These are phyloP conservation scores for Trichomalopsis sarcophagae DNA, from an alignment of 1,140 invertebrate species.

Conservation along the genomic window DNA sequence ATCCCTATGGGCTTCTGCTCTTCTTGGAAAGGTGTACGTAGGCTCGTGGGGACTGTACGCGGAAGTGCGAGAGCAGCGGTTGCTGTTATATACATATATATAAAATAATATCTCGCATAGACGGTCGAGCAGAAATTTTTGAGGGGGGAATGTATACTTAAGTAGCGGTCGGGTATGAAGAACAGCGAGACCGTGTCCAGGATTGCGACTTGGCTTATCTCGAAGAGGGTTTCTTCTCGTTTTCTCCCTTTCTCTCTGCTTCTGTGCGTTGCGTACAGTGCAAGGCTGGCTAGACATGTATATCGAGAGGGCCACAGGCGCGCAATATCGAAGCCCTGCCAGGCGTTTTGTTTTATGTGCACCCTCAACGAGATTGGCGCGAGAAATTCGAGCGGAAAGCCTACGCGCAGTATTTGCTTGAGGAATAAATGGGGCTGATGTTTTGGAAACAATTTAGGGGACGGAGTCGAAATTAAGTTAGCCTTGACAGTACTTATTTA, in stretches of 20 bases:
- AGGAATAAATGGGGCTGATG: background rate
- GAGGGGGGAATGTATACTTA: background rate
- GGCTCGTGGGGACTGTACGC: background rate
- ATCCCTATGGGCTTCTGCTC: background rate
- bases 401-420: background rate
- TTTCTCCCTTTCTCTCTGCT: background rate
- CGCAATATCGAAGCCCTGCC: background rate
- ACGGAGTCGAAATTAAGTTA: background rate
- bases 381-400: background rate
- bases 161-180: background rate
- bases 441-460: background rate
- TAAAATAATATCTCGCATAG: background rate
- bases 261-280: background rate
- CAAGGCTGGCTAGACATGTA: background rate
- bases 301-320: too few species aligned
- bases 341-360: background rate
- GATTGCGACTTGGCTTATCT: slow-evolving; percentile 38
- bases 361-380: background rate
- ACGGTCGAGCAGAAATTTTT: background rate
- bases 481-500: background rate
- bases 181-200: slow-evolving; percentile 24
- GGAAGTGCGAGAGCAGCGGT: background rate
- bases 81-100: background rate
- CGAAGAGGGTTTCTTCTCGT: background rate
- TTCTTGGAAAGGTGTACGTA: background rate